Base-by-base conservation (phyloP, 1,140 invertebrate species). In the Meloidogyne exigua region DNA sequence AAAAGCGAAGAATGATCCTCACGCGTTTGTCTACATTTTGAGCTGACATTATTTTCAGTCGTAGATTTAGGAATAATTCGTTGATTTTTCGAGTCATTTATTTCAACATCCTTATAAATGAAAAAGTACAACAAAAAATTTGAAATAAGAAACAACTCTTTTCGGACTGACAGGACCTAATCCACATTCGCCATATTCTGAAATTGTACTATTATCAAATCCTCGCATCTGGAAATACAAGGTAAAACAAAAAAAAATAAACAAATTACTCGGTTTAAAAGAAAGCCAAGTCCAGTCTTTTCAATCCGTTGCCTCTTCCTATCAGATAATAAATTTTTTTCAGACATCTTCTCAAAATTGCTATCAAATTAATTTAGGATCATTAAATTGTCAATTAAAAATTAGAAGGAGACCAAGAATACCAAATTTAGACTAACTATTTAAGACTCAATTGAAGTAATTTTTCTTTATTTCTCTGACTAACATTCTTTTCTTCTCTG, bases 261-360 rank as follows among this genome's bases (percentile, higher is more conserved):
- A 69, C 26, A 57, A 72, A 9, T 25, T 63, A 64, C 71, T 23
- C 65, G 71, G 13, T 73, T 44, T 36, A 73, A 32, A 11, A 73
- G n/a, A 64, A 73, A 73, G 0, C 71, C 57, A 28, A 73, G 63
- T 26, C 71, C 71, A 28, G 21, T 12, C 9, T 65, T 65, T 18
- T 28, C 36, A 21, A 73, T 32, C 28, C 39, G 32, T 11, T 32
- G 57, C n/a, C 65, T 42, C 11, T 64, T 73, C 12, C 65, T 64
- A 12, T 13, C 23, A 5, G 57, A 57, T n/a, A 72, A 42, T 11
- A 21, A n/a, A n/a, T n/a, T 15, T 10, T 71, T 57, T n/a, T 57
- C 49, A 4, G 49, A 57, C 36, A 39, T 39, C 0, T 39, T 10
- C 9, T 7, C 3, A 39, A 39, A 39, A 4, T 10, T 7, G 10